Evolutionary conservation across 1,140 invertebrate genomes (phyloP), one percentile per base, ranked within the genome.

Genomic region (Patella vulgata): DNA sequence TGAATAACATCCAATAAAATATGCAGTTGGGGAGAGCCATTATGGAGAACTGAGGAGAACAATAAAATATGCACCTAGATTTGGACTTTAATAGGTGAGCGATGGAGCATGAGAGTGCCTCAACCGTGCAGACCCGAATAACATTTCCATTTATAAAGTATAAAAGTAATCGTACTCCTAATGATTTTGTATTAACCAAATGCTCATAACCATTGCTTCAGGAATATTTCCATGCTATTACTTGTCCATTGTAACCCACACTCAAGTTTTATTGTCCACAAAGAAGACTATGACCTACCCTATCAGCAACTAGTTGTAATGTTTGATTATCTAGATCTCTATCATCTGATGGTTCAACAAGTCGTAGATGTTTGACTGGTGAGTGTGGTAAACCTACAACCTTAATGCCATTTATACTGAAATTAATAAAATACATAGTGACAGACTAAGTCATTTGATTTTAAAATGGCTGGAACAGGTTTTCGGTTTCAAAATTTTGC

Each of bases 301-400:
- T 84, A 39, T 88, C 71, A 17, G 88, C 88, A 47, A 95, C 89
- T 67, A 88, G 82, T 3, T 85, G 83, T 21, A 95, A 79, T 54
- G 89, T 82, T 11, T 80, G 75, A 5, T 87, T 75, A 73, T 90
- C 89, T 12, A 85, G 67, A 1, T 87, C 80, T 28, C 78, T 66
- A 39, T 82, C 77, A 1, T 87, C 86, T 1, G 83, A 68, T 3
- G 85, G 78, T 12, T 87, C 78, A 0, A 85, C 86, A 19, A 95
- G 80, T 70, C 89, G 89, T 5, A 96, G 75, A 83, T 95, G 93
- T 71, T 95, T 93, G 0, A 96, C 84, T 0, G 94, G 93, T 1
- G 91, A 91, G 2, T 90, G 54, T 8, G 84, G 80, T 67, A 89
- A 84, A 0, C 90, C 90, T 8, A 82, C 55, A 66, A 93, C 82